These are phyloP conservation scores for Phrynosoma platyrhinos DNA, from an alignment of 2,113 vertebrate species.

Conservation along the genomic window DNA sequence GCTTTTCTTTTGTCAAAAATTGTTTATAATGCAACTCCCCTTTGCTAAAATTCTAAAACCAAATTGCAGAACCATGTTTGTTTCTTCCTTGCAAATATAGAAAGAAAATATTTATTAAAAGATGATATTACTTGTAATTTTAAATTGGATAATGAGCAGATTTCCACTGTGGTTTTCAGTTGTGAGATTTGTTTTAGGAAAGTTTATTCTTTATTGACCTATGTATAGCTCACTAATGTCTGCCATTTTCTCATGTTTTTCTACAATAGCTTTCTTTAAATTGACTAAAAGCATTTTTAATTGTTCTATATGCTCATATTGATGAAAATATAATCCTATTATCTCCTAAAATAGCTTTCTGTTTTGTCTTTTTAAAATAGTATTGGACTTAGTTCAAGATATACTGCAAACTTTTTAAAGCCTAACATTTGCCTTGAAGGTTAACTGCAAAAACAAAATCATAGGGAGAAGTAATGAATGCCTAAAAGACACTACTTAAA, in stretches of 20 bases:
- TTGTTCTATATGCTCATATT: neutral
- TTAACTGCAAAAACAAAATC: neutral
- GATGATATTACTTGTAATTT: conserved; percentile 15
- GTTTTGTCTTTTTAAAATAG: neutral
- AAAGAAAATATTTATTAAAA: conserved; percentile 17
- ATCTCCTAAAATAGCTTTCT: conserved; percentile 12
- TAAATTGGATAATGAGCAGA: conserved; percentile 15
- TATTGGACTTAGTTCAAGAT: conserved; percentile 6
- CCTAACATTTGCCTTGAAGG: conserved; percentile 1
- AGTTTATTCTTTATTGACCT: conserved; percentile 8
- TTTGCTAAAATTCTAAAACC: neutral
- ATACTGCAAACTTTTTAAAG: conserved; percentile 16
- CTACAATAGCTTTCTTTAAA: neutral
- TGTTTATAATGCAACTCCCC: neutral
- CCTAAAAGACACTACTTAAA: neutral
- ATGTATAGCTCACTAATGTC: neutral
- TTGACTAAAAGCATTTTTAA: conserved; percentile 1
- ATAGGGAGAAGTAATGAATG: neutral
- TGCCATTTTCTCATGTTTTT: conserved; percentile 2
- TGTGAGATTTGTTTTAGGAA: conserved; percentile 26
- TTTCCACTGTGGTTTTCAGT: neutral
- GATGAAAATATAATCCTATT: conserved; percentile 1
- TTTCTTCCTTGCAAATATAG: neutral
- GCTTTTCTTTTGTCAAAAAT: neutral
- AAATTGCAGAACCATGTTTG: neutral